Percentiles rank a stretch among this genome's conserved stretches.
Evolutionary conservation across 2,797 vertebrate genomes (phyloP).

Genomic region (Leptodactylus fallax): DNA sequence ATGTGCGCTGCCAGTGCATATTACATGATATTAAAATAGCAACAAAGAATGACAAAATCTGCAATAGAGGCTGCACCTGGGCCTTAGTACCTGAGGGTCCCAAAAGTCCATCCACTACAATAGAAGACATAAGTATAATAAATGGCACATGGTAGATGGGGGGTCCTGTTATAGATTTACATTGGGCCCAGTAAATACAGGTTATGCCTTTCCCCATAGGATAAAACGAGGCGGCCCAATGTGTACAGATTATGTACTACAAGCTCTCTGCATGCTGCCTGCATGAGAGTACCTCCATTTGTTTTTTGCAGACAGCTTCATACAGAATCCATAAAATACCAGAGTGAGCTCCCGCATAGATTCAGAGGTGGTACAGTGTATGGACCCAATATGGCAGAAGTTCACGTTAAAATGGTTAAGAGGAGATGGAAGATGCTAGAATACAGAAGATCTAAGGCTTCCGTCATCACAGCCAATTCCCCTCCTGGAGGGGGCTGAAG

Average conservation of each 20-base stretch:
- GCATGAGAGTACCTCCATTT: too few species aligned
- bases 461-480: neutral
- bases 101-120: neutral
- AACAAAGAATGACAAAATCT: neutral
- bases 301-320: too few species aligned
- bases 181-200: neutral
- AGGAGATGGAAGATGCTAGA: neutral
- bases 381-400: neutral
- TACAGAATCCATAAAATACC: neutral
- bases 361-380: neutral
- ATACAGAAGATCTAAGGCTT: neutral
- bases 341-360: too few species aligned
- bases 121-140: neutral
- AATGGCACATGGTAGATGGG: neutral
- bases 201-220: neutral
- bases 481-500: constrained; percentile 3
- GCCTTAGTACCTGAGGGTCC: too few species aligned
- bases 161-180: neutral
- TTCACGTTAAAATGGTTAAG: neutral
- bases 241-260: neutral
- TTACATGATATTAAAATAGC: neutral
- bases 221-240: neutral
- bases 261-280: too few species aligned
- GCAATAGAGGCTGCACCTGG: too few species aligned
- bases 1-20: neutral